These are phyloP conservation scores for Scolopax rusticola DNA, from an alignment of 2,797 vertebrate species.

Conservation along the genomic window DNA sequence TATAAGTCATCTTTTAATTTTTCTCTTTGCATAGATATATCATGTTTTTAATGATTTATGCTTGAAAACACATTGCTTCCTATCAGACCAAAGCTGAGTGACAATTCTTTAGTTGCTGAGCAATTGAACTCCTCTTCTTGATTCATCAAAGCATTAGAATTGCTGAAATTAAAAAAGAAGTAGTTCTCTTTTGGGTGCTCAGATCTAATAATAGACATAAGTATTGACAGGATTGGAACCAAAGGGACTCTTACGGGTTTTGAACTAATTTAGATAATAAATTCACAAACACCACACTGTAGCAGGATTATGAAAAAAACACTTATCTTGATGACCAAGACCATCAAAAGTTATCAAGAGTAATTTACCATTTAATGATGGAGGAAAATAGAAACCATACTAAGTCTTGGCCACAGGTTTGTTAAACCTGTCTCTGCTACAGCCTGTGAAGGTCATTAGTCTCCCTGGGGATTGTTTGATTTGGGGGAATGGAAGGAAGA, in stretches of 20 bases:
- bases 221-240: neutral
- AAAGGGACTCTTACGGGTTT: fast-evolving
- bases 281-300: neutral
- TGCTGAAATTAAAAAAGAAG: neutral
- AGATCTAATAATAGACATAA: neutral
- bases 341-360: neutral
- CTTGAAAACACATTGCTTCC: neutral
- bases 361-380: neutral
- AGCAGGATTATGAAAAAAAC: neutral
- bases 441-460: neutral
- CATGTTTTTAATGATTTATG: neutral
- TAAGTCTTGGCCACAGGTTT: neutral
- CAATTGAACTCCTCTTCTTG: neutral
- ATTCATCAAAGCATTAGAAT: neutral
- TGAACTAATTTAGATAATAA: neutral
- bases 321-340: neutral
- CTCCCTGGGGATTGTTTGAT: neutral
- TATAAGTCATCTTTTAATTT: neutral
- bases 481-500: neutral
- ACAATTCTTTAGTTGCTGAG: neutral
- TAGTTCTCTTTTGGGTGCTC: neutral
- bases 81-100: neutral
- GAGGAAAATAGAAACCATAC: neutral
- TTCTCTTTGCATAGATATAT: neutral
- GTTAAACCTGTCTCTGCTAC: neutral